Base-by-base conservation (phyloP, 1,140 invertebrate species). In the Brachionus angularis region DNA sequence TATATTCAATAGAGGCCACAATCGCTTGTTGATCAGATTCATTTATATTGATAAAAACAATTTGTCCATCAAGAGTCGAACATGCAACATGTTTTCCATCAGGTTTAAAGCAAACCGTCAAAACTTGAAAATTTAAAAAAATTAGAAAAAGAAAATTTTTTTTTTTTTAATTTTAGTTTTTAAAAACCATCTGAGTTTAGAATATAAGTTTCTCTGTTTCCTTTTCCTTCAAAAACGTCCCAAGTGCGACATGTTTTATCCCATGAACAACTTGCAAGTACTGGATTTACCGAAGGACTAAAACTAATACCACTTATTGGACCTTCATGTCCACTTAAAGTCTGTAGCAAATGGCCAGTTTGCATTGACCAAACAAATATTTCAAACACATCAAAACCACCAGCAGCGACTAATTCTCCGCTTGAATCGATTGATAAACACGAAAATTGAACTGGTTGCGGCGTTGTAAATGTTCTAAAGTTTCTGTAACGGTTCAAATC, bases 281-380 rank as follows among this genome's bases (percentile, higher is more conserved):
- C 84, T 0, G 88, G 87, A 0, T 87, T 82, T 8, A 86, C 77
- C 64, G 79, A 85, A 0, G 90, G 88, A 77, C 86, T 90, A 79
- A 98, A 97, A 8, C 86, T 84, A 14, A 98, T 75, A 74, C 87
- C 86, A 21, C 87, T 86, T 1, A 98, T 88, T 3, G 94, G 93
- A 16, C 89, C 93, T 83, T 91, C 88, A 78, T 98, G 95, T 10
- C 94, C 94, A 69, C 86, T 86, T 71, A 97, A 81, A 33, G 93
- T 85, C 87, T 89, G 72, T 16, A 74, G 78, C 0, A 98, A 82
- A 73, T 86, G 86, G 3, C 94, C 94, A 14, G 90, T 87, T 83
- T 96, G 90, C 72, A 98, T 83, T 0, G 91, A 94, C 94, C 94
- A 98, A 0, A 98, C 82, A 83, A 87, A 97, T 73, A 98, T 89